Conservation (phyloP, 2,888 invertebrate species). For the Leuctra nigra region DNA sequence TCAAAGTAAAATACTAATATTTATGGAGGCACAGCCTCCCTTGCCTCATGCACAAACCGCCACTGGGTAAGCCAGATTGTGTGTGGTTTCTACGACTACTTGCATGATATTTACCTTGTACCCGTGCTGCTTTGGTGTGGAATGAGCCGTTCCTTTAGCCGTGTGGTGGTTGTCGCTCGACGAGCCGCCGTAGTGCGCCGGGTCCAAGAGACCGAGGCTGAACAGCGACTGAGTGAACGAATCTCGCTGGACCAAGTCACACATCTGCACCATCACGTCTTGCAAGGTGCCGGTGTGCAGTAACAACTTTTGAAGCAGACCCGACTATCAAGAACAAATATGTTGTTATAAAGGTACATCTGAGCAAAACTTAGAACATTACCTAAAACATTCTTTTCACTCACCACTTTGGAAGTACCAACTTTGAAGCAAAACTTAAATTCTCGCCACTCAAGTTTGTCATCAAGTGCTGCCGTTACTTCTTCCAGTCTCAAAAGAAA, state of each 20-base stretch:
- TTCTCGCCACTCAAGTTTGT: conserved; percentile 53
- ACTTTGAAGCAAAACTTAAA: conserved; percentile 57
- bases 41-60: no score
- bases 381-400: no score
- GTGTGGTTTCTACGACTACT: no score
- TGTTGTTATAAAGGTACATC: background rate
- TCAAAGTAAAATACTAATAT: no score
- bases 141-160: conserved; percentile 31
- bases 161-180: conserved; percentile 35
- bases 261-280: conserved; percentile 46
- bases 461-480: conserved; percentile 53
- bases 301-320: conserved; percentile 45
- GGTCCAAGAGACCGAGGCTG: conserved; percentile 48
- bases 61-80: no score
- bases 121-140: conserved; percentile 30
- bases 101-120: conserved; percentile 31
- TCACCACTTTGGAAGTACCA: conserved; percentile 59
- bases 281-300: conserved; percentile 45
- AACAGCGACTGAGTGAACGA: conserved; percentile 53
- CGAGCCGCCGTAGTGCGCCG: conserved; percentile 28
- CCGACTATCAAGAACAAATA: conserved; percentile 42
- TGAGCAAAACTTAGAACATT: background rate
- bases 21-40: no score
- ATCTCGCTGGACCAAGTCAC: conserved; percentile 54
- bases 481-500: conserved; percentile 55